These are phyloP conservation scores for Chymomyza amoena DNA, from an alignment of 2,888 invertebrate genomes.

Conservation along the genomic window DNA sequence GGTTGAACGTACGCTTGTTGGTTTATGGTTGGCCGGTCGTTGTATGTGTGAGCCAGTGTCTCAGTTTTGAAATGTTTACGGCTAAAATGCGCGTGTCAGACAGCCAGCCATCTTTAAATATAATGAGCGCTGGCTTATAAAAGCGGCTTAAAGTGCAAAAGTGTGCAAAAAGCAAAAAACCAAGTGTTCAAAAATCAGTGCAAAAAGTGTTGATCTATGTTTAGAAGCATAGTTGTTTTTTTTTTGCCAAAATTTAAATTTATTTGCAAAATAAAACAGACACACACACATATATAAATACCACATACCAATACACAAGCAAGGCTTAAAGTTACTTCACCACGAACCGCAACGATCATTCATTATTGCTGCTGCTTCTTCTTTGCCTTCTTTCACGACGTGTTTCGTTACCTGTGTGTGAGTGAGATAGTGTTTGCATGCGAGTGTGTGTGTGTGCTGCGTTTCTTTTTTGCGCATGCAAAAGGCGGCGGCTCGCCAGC, in stretches of 20 bases:
- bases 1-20: not conserved
- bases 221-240: not conserved
- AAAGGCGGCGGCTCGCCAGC: conserved; percentile 35
- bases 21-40: conserved; percentile 29
- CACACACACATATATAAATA: conserved; percentile 26
- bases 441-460: conserved; percentile 14
- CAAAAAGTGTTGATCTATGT: not conserved
- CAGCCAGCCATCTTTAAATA: conserved; percentile 27
- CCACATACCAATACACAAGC: conserved; percentile 1
- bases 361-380: conserved; percentile 45
- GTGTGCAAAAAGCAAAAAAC: conserved; percentile 20
- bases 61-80: conserved; percentile 3
- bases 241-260: conserved; percentile 17
- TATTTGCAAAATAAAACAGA: not conserved
- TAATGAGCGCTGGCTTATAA: conserved; percentile 1
- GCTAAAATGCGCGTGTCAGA: conserved; percentile 2
- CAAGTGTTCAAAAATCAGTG: not conserved
- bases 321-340: conserved; percentile 13
- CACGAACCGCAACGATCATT: conserved; percentile 48
- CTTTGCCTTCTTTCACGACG: conserved; percentile 48
- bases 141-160: conserved; percentile 28
- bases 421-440: conserved; percentile 21
- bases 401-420: conserved; percentile 46
- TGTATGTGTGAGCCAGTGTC: conserved; percentile 9
- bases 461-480: conserved; percentile 26